Evolutionary conservation across 1,140 invertebrate genomes (phyloP).

Genomic region (Zophobas morio): DNA sequence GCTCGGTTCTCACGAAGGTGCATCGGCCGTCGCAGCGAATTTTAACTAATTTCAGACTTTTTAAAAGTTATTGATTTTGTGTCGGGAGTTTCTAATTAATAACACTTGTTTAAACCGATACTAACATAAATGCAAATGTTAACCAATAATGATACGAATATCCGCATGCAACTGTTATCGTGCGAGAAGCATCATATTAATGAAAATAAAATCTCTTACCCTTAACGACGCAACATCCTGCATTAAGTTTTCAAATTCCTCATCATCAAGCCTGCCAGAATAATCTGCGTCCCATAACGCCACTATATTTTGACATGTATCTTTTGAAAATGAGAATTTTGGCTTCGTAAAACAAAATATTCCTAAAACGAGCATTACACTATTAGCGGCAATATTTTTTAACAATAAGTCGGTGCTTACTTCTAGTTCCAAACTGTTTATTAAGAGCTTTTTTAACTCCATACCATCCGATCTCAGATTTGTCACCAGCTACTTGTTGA

Average conservation of each 20-base stretch:
- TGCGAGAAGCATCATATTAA: no score
- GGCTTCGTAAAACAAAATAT: neutral
- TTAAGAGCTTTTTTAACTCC: conserved; percentile 4
- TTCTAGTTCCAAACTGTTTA: neutral
- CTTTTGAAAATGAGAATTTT: conserved; percentile 19
- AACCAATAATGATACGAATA: no score
- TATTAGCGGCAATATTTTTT: neutral
- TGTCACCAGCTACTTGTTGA: conserved; percentile 3
- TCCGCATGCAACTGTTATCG: no score
- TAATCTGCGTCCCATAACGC: conserved; percentile 9
- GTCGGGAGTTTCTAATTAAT: no score
- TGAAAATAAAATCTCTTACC: neutral
- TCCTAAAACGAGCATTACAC: neutral
- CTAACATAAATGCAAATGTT: no score
- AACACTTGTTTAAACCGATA: no score
- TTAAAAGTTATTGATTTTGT: no score
- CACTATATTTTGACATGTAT: conserved; percentile 14
- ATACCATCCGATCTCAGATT: conserved; percentile 16
- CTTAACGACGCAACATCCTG: neutral
- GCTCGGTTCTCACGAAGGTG: no score
- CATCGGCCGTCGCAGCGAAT: no score
- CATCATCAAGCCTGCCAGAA: neutral
- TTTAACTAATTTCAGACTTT: no score
- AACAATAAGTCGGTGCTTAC: neutral
- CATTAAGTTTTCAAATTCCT: conserved; percentile 7